A percentile compares a stretch with the other conserved stretches of the same genome.
These are phyloP conservation scores for Plumapathes pennacea DNA, from an alignment of 92 coral and sea anemone species.

Conservation along the genomic window DNA sequence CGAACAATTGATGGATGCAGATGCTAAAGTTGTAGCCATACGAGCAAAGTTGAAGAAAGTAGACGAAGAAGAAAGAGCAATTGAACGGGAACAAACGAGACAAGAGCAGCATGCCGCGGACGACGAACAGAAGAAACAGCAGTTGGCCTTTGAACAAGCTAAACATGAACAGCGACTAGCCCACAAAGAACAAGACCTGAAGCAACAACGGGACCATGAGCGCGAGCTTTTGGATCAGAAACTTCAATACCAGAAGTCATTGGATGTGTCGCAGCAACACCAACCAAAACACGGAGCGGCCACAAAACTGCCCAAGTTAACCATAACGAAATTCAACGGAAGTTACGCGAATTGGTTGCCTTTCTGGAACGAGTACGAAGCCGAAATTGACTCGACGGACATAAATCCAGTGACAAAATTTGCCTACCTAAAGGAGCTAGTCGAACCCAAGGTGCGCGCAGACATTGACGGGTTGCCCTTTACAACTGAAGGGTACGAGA, in stretches of 20 bases:
- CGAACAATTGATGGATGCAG: conserved; percentile 2
- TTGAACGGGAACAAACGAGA: background rate
- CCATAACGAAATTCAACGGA: conserved; percentile 8
- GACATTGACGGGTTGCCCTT: conserved; percentile 8
- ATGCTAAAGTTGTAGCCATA: no score
- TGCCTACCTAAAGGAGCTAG: conserved; percentile 9
- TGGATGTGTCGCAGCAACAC: background rate
- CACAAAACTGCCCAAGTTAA: conserved; percentile 16
- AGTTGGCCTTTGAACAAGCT: background rate
- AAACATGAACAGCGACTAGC: background rate
- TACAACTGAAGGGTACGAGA: conserved; percentile 11
- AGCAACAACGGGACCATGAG: conserved; percentile 9
- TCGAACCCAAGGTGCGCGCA: conserved; percentile 8
- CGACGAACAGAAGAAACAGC: background rate
- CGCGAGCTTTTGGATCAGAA: conserved; percentile 17
- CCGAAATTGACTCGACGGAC: conserved; percentile 10
- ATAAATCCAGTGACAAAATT: conserved; percentile 2
- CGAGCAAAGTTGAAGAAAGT: no score
- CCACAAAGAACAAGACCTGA: conserved; percentile 1
- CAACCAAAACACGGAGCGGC: background rate
- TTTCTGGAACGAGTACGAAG: conserved; percentile 10
- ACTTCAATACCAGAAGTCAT: conserved; percentile 8
- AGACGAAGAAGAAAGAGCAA: conserved; percentile 3
- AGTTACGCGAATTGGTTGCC: conserved; percentile 11
- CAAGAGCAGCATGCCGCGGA: conserved; percentile 2